Conservation (phyloP, 2,888 invertebrate genomes). For the Tupiocoris notatus region DNA sequence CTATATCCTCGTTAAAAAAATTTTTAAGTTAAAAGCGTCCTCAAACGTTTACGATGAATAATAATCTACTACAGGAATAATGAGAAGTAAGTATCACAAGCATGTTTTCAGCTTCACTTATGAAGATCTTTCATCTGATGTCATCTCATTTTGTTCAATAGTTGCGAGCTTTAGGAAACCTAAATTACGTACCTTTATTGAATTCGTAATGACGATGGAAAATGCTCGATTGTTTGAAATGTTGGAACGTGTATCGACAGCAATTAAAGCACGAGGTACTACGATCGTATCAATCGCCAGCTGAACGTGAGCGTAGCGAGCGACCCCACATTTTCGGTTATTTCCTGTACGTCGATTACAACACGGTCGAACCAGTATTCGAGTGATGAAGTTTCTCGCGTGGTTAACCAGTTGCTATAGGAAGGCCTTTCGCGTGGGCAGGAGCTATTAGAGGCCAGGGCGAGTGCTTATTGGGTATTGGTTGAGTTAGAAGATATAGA, state of each 20-base stretch:
- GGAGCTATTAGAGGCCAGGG: constrained; percentile 5
- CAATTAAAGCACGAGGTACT: not conserved
- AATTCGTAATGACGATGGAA: not conserved
- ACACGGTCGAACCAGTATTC: no score
- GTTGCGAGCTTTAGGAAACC: no score
- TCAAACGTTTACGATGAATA: no score
- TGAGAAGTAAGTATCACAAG: no score
- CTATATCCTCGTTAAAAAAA: no score
- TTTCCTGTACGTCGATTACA: not conserved
- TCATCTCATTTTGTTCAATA: no score
- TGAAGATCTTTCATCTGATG: no score
- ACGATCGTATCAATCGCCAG: not conserved
- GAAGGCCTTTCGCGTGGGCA: constrained; percentile 4
- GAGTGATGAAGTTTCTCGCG: constrained; percentile 25
- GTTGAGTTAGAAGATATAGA: constrained; percentile 23
- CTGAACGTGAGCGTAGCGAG: not conserved
- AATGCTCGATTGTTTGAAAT: not conserved
- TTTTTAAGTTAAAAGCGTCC: no score
- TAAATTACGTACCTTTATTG: no score
- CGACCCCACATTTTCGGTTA: not conserved
- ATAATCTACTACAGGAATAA: no score
- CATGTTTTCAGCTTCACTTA: no score
- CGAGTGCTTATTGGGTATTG: constrained; percentile 29
- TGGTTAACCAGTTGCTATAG: constrained; percentile 29
- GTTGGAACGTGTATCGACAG: not conserved